phyloP scores from a whole-genome alignment of 2,888 invertebrate genomes.

The Ptychoptera albimana region DNA sequence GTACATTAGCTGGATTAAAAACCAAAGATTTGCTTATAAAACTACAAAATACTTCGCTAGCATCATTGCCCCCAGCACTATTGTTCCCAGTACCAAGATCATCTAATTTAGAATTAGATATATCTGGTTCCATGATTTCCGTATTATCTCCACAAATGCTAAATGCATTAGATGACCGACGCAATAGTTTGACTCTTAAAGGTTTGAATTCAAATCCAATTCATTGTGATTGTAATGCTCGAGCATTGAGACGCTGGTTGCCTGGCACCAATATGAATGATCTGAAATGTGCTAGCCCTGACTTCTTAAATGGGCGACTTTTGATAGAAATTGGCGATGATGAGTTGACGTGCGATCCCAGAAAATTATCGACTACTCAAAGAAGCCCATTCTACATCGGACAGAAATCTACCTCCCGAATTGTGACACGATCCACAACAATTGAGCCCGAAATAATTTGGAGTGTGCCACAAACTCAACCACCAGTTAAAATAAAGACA shows the following conservation, averaged over 20 bases:
- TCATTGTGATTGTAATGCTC: slow-evolving; percentile 69
- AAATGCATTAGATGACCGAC: slow-evolving; percentile 64
- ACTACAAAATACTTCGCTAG: slow-evolving; percentile 65
- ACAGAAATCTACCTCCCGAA: slow-evolving; percentile 31
- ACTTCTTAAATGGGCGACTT: slow-evolving; percentile 48
- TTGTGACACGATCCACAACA: slow-evolving; percentile 40
- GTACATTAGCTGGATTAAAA: slow-evolving; percentile 68
- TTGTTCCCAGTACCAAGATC: slow-evolving; percentile 80
- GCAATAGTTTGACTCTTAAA: slow-evolving; percentile 53
- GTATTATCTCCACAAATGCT: slow-evolving; percentile 64
- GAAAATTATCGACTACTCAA: slow-evolving; percentile 35
- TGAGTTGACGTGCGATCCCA: slow-evolving; percentile 61
- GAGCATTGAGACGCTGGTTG: slow-evolving; percentile 65
- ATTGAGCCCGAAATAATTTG: slow-evolving; percentile 80
- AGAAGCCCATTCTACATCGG: slow-evolving; percentile 10
- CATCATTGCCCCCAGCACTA: slow-evolving; percentile 60
- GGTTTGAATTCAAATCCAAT: slow-evolving; percentile 70
- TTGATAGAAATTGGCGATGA: slow-evolving; percentile 65
- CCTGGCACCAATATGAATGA: slow-evolving; percentile 44
- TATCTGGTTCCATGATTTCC: slow-evolving; percentile 59
- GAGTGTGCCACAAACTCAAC: slow-evolving; percentile 62
- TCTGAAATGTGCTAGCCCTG: slow-evolving; percentile 50
- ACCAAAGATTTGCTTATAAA: slow-evolving; percentile 53
- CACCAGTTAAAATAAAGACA: slow-evolving; percentile 38
- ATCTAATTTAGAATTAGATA: slow-evolving; percentile 60